These are phyloP conservation scores for Gambelia wislizenii DNA, from an alignment of 2,797 vertebrate genomes.

Conservation along the genomic window DNA sequence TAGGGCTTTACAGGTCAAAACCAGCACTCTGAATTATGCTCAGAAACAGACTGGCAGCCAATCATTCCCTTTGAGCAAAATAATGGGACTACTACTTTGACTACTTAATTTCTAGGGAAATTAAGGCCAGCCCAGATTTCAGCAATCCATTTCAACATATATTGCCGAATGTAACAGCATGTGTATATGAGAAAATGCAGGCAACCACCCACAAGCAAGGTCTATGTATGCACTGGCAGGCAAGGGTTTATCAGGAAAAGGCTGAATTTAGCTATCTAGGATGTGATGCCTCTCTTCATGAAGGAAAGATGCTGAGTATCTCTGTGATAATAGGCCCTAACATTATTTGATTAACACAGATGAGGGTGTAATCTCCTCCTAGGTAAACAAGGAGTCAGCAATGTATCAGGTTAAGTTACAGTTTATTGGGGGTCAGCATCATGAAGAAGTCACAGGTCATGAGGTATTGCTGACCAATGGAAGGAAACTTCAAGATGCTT, in stretches of 20 bases:
- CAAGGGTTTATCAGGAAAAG: neutral
- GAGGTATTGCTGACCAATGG: no score
- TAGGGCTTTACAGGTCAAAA: no score
- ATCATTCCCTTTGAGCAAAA: neutral
- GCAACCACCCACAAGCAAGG: neutral
- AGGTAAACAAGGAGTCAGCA: no score
- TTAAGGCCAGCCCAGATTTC: neutral
- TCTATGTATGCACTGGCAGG: neutral
- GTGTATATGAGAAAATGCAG: neutral
- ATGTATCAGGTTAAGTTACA: no score
- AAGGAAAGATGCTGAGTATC: neutral
- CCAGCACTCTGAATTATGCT: no score
- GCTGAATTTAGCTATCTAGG: neutral
- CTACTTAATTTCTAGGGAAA: neutral
- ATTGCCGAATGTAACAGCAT: neutral
- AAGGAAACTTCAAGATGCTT: no score
- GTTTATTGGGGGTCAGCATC: no score
- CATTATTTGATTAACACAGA: no score
- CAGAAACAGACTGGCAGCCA: no score
- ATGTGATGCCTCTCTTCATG: neutral
- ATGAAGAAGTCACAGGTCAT: no score
- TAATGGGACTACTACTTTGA: neutral
- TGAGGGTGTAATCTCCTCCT: no score
- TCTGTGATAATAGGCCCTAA: no score
- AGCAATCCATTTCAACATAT: neutral